Base-by-base conservation (phyloP, 2,113 vertebrate genomes). In the Megaceryle maxima region DNA sequence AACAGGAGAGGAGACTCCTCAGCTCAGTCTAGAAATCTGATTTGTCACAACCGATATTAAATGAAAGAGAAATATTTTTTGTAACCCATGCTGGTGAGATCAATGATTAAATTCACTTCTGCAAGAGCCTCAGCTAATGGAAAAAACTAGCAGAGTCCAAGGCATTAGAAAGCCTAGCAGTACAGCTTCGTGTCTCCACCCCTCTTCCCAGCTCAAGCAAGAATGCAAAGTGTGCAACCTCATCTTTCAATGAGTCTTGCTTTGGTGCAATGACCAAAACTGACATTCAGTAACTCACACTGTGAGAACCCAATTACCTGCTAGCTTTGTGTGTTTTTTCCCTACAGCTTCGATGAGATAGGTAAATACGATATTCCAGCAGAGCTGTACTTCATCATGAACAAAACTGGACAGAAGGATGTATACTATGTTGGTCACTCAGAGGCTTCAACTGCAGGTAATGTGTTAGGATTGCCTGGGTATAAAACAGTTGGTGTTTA, bases 341-440 rank as follows among this genome's bases (percentile, higher is more conserved):
- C 81, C 70, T 94, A 10, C 92, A 99, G 99, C 92, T 98, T 98
- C 64, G 98, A 99, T 96, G 99, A 99, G 82, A 98, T 99, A 97
- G 99, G 99, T 60, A 98, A 98, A 91, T 98, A 98, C 75, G 99
- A 99, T 92, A 98, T 99, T 69, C 98, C 99, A 39, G 99, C 99
- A 44, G 98, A 98, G 44, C 94, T 99, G 76, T 97, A 99, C 97
- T 97, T 98, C 97, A 98, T 99, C 97, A 98, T 99, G 90, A 98
- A 98, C 96, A 98, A 97, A 97, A 99, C 98, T 1, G 96, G 97
- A 48, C 98, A 99, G 95, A 97, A 99, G 79, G 97, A 99, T 78
- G 97, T 99, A 77, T 98, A 97, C 91, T 99, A 99, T 88, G 62
- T 99, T 9, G 99, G 99, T 92, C 98, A 99, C 92, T 99, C 99